These are phyloP conservation scores for Xiphophorus hellerii DNA, from an alignment of 2,113 vertebrate genomes.

Conservation along the genomic window DNA sequence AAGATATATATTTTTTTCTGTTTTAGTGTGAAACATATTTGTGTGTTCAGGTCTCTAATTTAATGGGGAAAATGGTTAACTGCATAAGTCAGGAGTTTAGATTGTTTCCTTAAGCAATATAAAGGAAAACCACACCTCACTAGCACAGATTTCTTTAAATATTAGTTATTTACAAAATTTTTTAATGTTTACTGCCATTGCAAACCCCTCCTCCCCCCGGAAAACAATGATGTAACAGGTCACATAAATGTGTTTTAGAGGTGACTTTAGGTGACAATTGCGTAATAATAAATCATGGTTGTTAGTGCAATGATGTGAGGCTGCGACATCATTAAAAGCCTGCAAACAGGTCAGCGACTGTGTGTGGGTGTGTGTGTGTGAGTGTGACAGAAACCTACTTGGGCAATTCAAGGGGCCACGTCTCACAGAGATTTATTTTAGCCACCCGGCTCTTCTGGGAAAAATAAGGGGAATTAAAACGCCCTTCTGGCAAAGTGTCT, in stretches of 20 bases:
- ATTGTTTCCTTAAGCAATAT: background rate
- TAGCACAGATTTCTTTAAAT: background rate
- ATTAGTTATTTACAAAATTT: background rate
- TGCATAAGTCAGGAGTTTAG: background rate
- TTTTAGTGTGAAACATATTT: no score
- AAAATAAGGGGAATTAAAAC: conserved; percentile 65
- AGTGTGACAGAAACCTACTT: conserved; percentile 60
- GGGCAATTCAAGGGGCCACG: conserved; percentile 50
- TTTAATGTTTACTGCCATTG: no score
- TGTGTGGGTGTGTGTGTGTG: background rate
- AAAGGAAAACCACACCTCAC: background rate
- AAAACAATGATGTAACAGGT: background rate
- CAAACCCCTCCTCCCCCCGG: no score
- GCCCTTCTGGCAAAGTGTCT: conserved; percentile 64
- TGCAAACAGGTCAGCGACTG: conserved; percentile 36
- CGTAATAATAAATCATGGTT: background rate
- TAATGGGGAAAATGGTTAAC: no score
- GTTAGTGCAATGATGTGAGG: background rate
- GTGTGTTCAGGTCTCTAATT: no score
- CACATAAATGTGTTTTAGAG: background rate
- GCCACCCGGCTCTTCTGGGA: conserved; percentile 59
- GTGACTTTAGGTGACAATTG: background rate
- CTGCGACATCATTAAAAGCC: conserved; percentile 22
- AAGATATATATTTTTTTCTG: no score
- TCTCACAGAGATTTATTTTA: conserved; percentile 64